These are phyloP conservation scores for Aelia acuminata DNA, from an alignment of 2,888 invertebrate species.

Conservation along the genomic window DNA sequence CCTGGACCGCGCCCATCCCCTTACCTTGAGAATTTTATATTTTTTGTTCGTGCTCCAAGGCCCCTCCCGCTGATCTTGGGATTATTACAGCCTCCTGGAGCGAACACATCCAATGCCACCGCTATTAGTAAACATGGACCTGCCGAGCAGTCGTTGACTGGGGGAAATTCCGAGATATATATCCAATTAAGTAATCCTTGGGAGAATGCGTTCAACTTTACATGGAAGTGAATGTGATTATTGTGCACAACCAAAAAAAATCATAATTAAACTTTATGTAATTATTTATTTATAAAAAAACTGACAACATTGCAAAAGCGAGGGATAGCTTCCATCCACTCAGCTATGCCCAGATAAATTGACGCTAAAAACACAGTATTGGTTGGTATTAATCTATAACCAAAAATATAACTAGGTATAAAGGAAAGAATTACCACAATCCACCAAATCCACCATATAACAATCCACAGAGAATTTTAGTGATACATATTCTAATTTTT, in stretches of 20 bases:
- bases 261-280: no score
- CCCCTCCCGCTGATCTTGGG: not conserved
- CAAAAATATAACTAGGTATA: no score
- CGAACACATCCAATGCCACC: not conserved
- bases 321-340: no score
- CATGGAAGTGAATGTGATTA: not conserved
- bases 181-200: not conserved
- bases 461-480: no score
- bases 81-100: not conserved
- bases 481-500: no score
- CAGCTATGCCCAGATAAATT: no score
- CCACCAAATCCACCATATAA: no score
- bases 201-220: not conserved
- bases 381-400: no score
- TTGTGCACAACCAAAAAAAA: not conserved
- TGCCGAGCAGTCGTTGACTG: not conserved
- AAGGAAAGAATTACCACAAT: no score
- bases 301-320: no score
- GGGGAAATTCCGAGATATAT: not conserved
- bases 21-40: slow-evolving; percentile 15
- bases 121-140: slow-evolving; percentile 14
- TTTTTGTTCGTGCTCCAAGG: not conserved
- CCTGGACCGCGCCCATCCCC: not conserved
- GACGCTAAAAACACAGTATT: no score
- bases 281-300: no score